Conservation (phyloP, 2,888 invertebrate genomes). For the Sarcophaga caerulescens region DNA sequence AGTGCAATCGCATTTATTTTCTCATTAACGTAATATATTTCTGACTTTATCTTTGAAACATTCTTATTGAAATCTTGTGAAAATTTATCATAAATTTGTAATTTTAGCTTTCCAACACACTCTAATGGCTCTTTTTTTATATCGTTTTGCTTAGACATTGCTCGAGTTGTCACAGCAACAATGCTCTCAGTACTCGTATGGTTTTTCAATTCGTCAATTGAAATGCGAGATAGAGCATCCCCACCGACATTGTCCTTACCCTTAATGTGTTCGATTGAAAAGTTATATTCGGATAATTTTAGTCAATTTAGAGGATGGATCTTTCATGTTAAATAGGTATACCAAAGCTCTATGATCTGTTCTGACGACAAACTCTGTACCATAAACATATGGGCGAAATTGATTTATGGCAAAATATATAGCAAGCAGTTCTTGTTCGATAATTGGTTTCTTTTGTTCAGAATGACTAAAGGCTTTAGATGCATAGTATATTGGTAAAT, state of each 20-base stretch:
- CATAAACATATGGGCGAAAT: not conserved
- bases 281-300: conserved; percentile 7
- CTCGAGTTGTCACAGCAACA: not conserved
- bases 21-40: not conserved
- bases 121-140: no score
- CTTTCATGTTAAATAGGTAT: not conserved
- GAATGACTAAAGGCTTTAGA: not conserved
- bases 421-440: not conserved
- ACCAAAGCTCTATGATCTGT: conserved; percentile 2
- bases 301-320: not conserved
- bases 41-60: not conserved
- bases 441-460: not conserved
- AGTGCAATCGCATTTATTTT: not conserved
- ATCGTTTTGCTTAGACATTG: not conserved
- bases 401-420: conserved; percentile 6
- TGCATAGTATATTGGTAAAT: not conserved
- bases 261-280: conserved; percentile 9
- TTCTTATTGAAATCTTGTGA: not conserved
- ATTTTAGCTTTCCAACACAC: no score
- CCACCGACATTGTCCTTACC: not conserved
- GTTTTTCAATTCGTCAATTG: conserved; percentile 1
- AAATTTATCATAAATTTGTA: not conserved
- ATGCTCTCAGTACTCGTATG: not conserved
- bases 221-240: conserved; percentile 6
- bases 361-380: conserved; percentile 3